Evolutionary conservation across 2,113 vertebrate genomes (phyloP), one percentile per base, ranked within the genome.

Genomic region (Platichthys stellatus): DNA sequence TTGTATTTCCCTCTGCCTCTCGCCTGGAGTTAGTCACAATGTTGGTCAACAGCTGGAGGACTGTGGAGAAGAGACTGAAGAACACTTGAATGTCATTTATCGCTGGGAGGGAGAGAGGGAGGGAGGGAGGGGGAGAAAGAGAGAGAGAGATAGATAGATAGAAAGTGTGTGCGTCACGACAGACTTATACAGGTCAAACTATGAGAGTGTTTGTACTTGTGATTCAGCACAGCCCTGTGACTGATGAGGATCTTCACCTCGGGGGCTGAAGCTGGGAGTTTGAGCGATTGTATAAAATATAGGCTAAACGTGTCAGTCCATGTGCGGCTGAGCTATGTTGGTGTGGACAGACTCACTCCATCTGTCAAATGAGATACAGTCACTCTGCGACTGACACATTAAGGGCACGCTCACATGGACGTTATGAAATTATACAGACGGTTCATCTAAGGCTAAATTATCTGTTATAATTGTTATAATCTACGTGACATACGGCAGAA

Each of bases 21-120:
- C 62, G 31, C 21, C n/a, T 38, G n/a, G 74, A 49, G 31, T 73
- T 47, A 40, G 38, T 72, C 67, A 49, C 58, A 68, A 24, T 58
- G 47, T 56, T 69, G 47, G 47, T 49, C 14, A 49, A 49, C 47
- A 49, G 47, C 47, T 49, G 12, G 13, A 69, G 65, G 54, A 67
- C 74, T 49, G 31, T n/a, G 31, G 28, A 57, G 18, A 69, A 43
- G 15, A 74, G 5, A 53, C 26, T 23, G 63, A 49, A 73, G 31
- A 74, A 43, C 68, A 2, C 35, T 64, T 64, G 49, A 86, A 81
- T 84, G 57, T 57, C 54, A 24, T 24, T 57, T 24, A 57, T 24
- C 3, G 54, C 21, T 24, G 54, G 54, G 54, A 24, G 53, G 9
- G 20, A 10, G 20, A 56, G 17, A 8, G 53, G 4, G 15, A 4